Base-by-base conservation (phyloP, 1,140 invertebrate genomes). In the Latrodectus geometricus region DNA sequence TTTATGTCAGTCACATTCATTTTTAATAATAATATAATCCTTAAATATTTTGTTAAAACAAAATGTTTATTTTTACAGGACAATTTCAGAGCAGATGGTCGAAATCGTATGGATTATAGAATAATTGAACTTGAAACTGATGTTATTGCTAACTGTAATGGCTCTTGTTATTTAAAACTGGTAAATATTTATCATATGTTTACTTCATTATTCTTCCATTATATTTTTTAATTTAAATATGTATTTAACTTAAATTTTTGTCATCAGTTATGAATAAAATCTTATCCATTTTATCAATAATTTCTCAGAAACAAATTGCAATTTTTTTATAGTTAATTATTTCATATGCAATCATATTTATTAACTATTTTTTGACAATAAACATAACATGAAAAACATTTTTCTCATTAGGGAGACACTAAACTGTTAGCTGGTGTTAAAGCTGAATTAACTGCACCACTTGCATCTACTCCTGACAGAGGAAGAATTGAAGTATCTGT, bases 401-500 rank as follows among this genome's bases (percentile, higher is more conserved):
- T 17, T 54, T 21, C 8, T 78, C 48, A 75, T 5, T 20, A 81
- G 75, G 97, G 96, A 48, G 97, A 97, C 89, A 97, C 97, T 35
- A 97, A 99, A 91, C 93, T 99, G 79, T 92, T 99, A 50, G 97
- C 98, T 70, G 96, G 96, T 61, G 94, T 98, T 0, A 99, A 98
- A 93, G 94, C 96, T 85, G 97, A 99, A 92, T 93, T 98, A 81
- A 96, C 96, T 91, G 91, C 92, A 74, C 96, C 97, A 50, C 92
- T 92, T 88, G 92, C 94, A n/a, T 93, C 95, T 14, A 94, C 93
- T 83, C 95, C 96, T 7, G 92, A 94, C 65, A 93, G 94, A 90
- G 97, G 97, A 87, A 95, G 96, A 92, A 91, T 99, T 35, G 96
- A 98, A 90, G 98, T 99, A 91, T 97, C 97, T 93, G 96, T 98